Evolutionary conservation across 2,797 vertebrate species (phyloP).

Genomic region (Iguana delicatissima): DNA sequence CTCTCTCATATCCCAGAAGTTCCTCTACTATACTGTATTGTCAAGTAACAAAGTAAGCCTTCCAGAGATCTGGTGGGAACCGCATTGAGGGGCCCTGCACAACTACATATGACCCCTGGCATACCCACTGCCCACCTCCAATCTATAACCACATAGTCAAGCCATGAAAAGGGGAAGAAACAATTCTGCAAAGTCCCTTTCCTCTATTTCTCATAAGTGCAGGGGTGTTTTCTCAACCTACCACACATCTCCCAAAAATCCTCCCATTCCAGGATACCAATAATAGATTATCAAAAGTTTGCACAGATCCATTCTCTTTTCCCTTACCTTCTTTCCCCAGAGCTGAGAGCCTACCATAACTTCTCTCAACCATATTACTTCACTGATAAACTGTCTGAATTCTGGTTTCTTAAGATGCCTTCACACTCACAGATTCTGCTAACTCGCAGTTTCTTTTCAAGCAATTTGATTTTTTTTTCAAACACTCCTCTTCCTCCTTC

Average conservation of each 20-base stretch:
- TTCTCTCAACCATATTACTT: not conserved
- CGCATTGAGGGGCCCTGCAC: too few relatives aligned
- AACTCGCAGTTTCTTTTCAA: not conserved
- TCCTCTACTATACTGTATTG: not conserved
- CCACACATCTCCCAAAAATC: not conserved
- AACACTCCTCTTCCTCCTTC: too few relatives aligned
- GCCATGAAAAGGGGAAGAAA: not conserved
- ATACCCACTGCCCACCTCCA: too few relatives aligned
- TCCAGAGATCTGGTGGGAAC: too few relatives aligned
- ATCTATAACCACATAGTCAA: not conserved
- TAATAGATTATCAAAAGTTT: not conserved
- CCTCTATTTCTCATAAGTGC: not conserved
- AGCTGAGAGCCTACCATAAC: not conserved
- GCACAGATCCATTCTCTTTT: not conserved
- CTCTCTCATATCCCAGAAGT: too few relatives aligned
- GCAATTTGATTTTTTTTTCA: not conserved
- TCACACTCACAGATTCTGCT: not conserved
- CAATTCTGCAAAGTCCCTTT: not conserved
- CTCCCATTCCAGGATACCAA: not conserved
- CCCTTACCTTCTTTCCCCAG: not conserved
- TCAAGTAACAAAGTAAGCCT: not conserved
- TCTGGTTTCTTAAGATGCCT: not conserved
- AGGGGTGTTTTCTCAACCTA: not conserved
- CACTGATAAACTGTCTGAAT: not conserved
- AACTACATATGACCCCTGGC: too few relatives aligned